phyloP scores from a whole-genome alignment of 1,140 invertebrate species.

The Lucilia sericata region DNA sequence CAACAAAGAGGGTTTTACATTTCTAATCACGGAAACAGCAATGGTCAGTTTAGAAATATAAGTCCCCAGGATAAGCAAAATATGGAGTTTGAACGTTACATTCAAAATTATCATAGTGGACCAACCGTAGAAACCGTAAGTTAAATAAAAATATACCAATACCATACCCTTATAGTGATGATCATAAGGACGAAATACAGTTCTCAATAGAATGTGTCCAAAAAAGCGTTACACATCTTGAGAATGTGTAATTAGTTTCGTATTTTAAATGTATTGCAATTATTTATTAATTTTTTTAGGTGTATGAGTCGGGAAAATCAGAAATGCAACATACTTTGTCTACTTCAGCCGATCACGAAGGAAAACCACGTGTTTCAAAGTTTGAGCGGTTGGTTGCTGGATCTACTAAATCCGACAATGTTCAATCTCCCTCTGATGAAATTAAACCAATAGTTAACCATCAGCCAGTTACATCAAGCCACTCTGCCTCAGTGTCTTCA shows the following conservation, averaged over 20 bases:
- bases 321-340: conserved; percentile 49
- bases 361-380: conserved; percentile 52
- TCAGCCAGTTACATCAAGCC: conserved; percentile 48
- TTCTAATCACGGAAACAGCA: conserved; percentile 1
- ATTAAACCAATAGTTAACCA: conserved; percentile 51
- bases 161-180: too few species aligned
- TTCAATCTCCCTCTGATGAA: not conserved
- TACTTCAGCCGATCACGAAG: conserved; percentile 37
- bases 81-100: conserved; percentile 64
- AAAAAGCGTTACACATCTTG: too few species aligned
- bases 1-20: not conserved
- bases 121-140: conserved; percentile 65
- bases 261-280: too few species aligned
- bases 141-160: conserved; percentile 34
- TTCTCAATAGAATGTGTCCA: too few species aligned
- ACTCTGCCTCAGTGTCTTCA: conserved; percentile 47
- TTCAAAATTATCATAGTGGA: conserved; percentile 62
- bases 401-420: conserved; percentile 48
- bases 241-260: too few species aligned
- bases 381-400: conserved; percentile 63
- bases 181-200: too few species aligned
- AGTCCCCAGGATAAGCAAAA: conserved; percentile 62
- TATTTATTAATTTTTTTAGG: conserved; percentile 46
- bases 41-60: conserved; percentile 57
- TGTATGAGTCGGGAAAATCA: conserved; percentile 61